Evolutionary conservation across 2,113 vertebrate species (phyloP), one percentile per base, ranked within the genome.

Genomic region (Forbesichthys agassizii): DNA sequence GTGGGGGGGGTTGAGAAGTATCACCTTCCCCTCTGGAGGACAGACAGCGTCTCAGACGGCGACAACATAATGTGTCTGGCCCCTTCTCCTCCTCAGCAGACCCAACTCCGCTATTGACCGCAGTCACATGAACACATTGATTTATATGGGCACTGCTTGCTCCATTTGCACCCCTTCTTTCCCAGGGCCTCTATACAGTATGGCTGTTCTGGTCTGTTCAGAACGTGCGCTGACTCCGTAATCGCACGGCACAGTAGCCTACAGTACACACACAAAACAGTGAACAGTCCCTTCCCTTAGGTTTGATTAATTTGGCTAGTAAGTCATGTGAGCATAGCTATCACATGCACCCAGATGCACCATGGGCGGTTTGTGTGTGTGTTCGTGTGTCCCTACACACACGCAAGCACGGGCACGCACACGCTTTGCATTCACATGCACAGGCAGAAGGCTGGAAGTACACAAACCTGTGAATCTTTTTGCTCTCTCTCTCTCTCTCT

Each of bases 271-370:
- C 51, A 64, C 60, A 71, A 75, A 64, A 61, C 73, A 58, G 82
- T 63, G 67, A 64, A 81, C 82, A 78, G 83, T 77, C 78, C 78
- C 85, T 80, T 77, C 78, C 84, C 81, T 80, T 76, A 86, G 82
- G 85, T 90, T 90, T 91, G 88, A 93, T 92, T 91, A 89, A 91
- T 91, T 88, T 84, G 36, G 36, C 36, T 42, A 42, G 36, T 42
- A 42, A 42, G 5, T 5, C 36, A 42, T 42, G 36, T 42, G 36
- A 42, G 36, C 36, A 42, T 42, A 42, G 36, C 36, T 42, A 42
- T 42, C 36, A 42, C 36, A 42, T 5, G 36, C 36, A 42, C 7
- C 36, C 36, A 42, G 36, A 42, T 42, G 36, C 7, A 6, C 5
- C 36, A 42, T 5, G 7, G 36, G 36, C 5, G 36, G 5, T 42